These are phyloP conservation scores for Drosophila obscura DNA, from an alignment of 1,140 invertebrate species.

Conservation along the genomic window DNA sequence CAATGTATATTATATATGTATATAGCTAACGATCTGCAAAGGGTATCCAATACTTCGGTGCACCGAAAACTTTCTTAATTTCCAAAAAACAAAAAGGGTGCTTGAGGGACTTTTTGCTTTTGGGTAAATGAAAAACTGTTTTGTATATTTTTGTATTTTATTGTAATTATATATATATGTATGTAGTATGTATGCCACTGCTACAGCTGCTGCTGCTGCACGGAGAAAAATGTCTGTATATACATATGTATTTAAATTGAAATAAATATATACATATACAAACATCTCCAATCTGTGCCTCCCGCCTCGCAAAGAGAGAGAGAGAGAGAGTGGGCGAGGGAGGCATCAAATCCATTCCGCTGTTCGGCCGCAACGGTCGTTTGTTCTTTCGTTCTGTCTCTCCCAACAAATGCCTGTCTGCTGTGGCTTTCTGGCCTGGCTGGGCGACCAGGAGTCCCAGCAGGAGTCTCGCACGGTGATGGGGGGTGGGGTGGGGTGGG, in stretches of 20 bases:
- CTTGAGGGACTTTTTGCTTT: too few species aligned
- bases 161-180: constrained; percentile 5
- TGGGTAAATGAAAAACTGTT: too few species aligned
- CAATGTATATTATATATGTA: too few species aligned
- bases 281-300: too few species aligned
- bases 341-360: constrained; percentile 10
- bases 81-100: constrained; percentile 6
- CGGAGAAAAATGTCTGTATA: too few species aligned
- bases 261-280: too few species aligned
- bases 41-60: too few species aligned
- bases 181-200: constrained; percentile 1
- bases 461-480: constrained; percentile 25
- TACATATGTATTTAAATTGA: too few species aligned
- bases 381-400: constrained; percentile 12
- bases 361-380: constrained; percentile 8
- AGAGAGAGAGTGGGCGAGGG: too few species aligned
- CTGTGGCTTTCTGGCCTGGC: neutral
- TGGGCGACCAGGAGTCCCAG: neutral
- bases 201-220: constrained; percentile 41
- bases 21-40: too few species aligned
- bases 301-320: too few species aligned
- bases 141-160: too few species aligned
- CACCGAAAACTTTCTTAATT: constrained; percentile 28
- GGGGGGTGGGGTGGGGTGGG: neutral
- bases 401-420: neutral